A percentile compares a stretch with the other conserved stretches of the same genome.
phyloP scores from a whole-genome alignment of 2,113 vertebrate genomes.

The Cyprinus carpio region DNA sequence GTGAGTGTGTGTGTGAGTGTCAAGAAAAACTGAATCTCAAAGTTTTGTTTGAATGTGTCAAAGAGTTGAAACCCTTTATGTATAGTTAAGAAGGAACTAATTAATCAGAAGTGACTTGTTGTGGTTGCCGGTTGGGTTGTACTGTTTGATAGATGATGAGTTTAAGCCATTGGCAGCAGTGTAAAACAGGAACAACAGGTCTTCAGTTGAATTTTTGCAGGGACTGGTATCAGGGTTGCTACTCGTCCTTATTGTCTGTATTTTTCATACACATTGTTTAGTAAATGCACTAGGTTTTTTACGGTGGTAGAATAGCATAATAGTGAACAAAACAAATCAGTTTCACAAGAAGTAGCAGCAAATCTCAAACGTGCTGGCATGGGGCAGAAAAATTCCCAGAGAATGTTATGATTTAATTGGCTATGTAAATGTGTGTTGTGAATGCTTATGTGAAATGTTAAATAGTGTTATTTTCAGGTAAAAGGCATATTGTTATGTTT shows the following conservation, averaged over 20 bases:
- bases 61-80: not conserved
- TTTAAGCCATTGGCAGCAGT: not conserved
- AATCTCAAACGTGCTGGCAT: too few species aligned
- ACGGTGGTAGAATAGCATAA: not conserved
- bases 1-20: not conserved
- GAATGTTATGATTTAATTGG: too few species aligned
- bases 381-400: too few species aligned
- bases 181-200: not conserved
- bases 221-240: not conserved
- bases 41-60: slow-evolving; percentile 14
- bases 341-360: too few species aligned
- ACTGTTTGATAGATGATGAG: not conserved
- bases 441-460: too few species aligned
- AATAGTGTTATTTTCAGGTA: not conserved
- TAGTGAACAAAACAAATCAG: not conserved
- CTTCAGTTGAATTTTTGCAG: not conserved
- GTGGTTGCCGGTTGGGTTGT: not conserved
- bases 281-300: not conserved
- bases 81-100: not conserved
- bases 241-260: not conserved
- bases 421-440: too few species aligned
- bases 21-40: not conserved
- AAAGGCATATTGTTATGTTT: not conserved
- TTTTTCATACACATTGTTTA: not conserved
- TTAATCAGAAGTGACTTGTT: not conserved